Evolutionary conservation across 2,888 invertebrate genomes (phyloP), one percentile per base, ranked within the genome.

Genomic region (Patella pellucida): DNA sequence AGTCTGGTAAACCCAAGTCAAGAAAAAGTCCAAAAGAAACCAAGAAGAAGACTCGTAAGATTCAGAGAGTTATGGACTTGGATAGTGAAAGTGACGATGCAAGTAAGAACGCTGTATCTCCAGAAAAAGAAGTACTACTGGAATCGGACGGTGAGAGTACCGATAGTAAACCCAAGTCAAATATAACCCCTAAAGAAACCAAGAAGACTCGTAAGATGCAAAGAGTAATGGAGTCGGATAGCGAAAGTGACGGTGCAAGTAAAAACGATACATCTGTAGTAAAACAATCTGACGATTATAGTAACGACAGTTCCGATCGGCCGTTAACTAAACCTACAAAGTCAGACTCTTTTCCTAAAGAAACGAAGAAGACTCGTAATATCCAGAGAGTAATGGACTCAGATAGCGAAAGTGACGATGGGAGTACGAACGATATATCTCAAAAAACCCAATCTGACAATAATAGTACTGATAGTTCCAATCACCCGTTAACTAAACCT

Each of bases 301-400:
- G 72, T 23, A n/a, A n/a, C n/a, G n/a, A n/a, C n/a, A 52, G 68
- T 73, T 67, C 67, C 7, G 68, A 73, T 68, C 52, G 68, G 19
- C 73, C 73, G 12, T 27, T 73, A 7, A 27, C 27, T 15, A 73
- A 73, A 50, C 7, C 73, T n/a, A 51, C 12, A 9, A 71, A 23
- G 27, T 71, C 85, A 87, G 88, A 82, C 23, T 82, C 87, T 7
- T 89, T 89, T 73, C 62, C 62, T 56, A 56, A 56, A 56, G n/a
- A 14, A 15, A 11, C 62, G 11, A 62, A 23, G 12, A 62, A 62
- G 23, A 23, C 19, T 16, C n/a, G 62, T 19, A 62, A 62, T 16
- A 62, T 62, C 15, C 62, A 62, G 62, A 62, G 23, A n/a, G 23
- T 62, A 23, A 23, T 62, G 19, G 62, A 62, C 23, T 62, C 16